Evolutionary conservation across 2,888 invertebrate genomes (phyloP).

Genomic region (Rhaphigaster nebulosa): DNA sequence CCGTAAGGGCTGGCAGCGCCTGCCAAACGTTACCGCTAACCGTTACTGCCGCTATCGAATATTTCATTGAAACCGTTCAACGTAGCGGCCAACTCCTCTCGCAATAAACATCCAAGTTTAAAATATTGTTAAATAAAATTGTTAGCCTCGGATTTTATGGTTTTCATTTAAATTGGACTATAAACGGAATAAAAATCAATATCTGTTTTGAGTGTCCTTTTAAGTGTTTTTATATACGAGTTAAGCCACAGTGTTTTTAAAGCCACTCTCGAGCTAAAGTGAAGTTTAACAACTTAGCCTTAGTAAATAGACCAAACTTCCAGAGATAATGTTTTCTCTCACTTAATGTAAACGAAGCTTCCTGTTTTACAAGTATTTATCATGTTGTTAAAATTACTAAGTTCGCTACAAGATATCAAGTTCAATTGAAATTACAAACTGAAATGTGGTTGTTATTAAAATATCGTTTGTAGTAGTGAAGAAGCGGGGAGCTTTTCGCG

Average conservation of each 20-base stretch:
- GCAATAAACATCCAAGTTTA: too few relatives aligned
- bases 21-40: too few relatives aligned
- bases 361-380: not conserved
- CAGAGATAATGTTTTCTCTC: not conserved
- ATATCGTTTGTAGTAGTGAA: too few relatives aligned
- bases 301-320: not conserved
- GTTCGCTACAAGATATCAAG: not conserved
- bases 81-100: too few relatives aligned
- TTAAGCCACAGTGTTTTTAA: not conserved
- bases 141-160: too few relatives aligned
- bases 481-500: too few relatives aligned
- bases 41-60: too few relatives aligned
- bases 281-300: slow-evolving; percentile 11
- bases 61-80: too few relatives aligned
- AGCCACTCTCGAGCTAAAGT: not conserved
- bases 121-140: too few relatives aligned
- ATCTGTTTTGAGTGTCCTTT: not conserved
- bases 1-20: too few relatives aligned
- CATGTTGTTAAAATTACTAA: not conserved
- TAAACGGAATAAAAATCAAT: not conserved
- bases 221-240: not conserved
- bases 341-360: slow-evolving; percentile 22
- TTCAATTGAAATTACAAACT: not conserved
- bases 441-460: not conserved
- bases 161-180: too few relatives aligned